Percentiles rank a stretch among this genome's conserved stretches.
phyloP scores from a whole-genome alignment of 2,113 vertebrate species.

The Seriola quinqueradiata region DNA sequence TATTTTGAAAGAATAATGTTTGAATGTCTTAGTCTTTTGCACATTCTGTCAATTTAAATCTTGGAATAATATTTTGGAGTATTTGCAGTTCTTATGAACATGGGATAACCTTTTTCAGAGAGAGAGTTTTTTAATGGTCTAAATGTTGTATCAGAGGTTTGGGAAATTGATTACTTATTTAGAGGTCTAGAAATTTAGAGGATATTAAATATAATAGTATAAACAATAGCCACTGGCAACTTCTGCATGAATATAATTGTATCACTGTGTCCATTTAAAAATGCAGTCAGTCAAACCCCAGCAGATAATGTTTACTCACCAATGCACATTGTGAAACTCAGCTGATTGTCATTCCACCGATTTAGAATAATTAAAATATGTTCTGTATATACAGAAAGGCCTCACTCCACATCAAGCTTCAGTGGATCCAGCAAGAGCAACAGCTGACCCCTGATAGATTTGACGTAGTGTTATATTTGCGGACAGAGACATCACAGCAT shows the following conservation, averaged over 20 bases:
- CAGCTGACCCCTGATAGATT: constrained; percentile 27
- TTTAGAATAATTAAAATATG: not conserved
- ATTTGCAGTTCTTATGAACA: not conserved
- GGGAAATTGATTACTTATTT: not conserved
- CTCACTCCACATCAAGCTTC: constrained; percentile 1
- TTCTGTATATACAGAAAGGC: not conserved
- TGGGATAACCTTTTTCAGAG: not conserved
- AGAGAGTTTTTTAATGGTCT: not conserved
- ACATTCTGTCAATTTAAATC: not conserved
- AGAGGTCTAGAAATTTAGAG: not conserved
- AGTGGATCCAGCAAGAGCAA: not conserved
- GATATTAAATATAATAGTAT: not conserved
- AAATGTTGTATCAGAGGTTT: not conserved
- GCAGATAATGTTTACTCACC: not conserved
- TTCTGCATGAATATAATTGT: not conserved
- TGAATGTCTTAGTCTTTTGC: not conserved
- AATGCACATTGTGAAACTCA: not conserved
- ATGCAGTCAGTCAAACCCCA: not conserved
- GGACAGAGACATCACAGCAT: constrained; percentile 30
- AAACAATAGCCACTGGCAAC: not conserved
- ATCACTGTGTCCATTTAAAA: not conserved
- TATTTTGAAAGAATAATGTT: not conserved
- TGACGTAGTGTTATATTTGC: constrained; percentile 45
- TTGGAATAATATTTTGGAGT: not conserved
- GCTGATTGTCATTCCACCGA: not conserved